Evolutionary conservation across 1,140 invertebrate species (phyloP).

Genomic region (Caenorhabditis latens): DNA sequence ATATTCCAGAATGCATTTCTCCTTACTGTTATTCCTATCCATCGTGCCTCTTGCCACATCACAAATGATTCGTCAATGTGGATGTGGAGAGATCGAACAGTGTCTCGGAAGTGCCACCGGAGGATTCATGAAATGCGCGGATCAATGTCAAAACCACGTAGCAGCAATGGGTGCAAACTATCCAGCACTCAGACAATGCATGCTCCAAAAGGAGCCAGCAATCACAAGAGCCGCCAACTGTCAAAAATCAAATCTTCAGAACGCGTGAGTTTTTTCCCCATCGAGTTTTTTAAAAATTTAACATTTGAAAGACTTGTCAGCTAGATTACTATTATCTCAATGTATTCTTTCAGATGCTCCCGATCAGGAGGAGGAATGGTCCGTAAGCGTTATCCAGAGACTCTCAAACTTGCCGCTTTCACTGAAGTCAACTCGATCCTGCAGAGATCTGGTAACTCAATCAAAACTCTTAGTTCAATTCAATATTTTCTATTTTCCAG

Average conservation of each 20-base stretch:
- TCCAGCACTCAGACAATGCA: slow-evolving; percentile 61
- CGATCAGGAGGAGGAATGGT: slow-evolving; percentile 57
- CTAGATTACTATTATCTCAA: neutral
- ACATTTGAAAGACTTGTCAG: neutral
- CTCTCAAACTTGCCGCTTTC: slow-evolving; percentile 65
- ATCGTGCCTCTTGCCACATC: slow-evolving; percentile 42
- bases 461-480: neutral
- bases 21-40: slow-evolving; percentile 1
- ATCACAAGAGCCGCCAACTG: slow-evolving; percentile 59
- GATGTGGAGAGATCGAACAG: slow-evolving; percentile 53
- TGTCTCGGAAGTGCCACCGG: slow-evolving; percentile 48
- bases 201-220: slow-evolving; percentile 55
- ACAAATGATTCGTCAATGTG: slow-evolving; percentile 63
- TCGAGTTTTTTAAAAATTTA: too few species aligned
- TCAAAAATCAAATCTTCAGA: slow-evolving; percentile 47
- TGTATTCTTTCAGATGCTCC: slow-evolving; percentile 60
- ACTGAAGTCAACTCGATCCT: slow-evolving; percentile 66
- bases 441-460: slow-evolving; percentile 43
- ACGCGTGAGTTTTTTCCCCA: slow-evolving; percentile 13
- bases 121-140: slow-evolving; percentile 59
- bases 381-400: slow-evolving; percentile 64
- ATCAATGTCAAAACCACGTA: slow-evolving; percentile 61
- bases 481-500: neutral
- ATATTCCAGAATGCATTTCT: slow-evolving; percentile 15
- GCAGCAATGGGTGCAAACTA: slow-evolving; percentile 62